Base-by-base conservation (phyloP, 1,140 invertebrate species). In the Eriosoma lanigerum region DNA sequence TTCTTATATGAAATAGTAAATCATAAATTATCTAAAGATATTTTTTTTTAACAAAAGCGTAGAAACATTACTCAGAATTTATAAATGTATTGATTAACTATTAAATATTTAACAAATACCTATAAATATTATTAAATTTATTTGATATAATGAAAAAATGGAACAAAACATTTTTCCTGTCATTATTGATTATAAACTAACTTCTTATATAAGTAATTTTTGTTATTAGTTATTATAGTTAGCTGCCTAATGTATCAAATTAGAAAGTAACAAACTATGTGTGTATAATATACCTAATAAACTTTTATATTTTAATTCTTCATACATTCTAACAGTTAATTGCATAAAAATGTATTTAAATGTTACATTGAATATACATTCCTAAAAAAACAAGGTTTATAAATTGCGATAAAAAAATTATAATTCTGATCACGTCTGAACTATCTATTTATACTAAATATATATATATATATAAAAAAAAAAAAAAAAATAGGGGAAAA, bases 1-100 rank as follows among this genome's bases (percentile, higher is more conserved):
- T 70, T 70, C 50, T 70, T 70, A n/a, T n/a, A n/a, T n/a, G n/a
- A n/a, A 50, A 70, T 70, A 46, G 66, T 19, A 8, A 50, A 50
- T 17, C 17, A 50, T 70, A 70, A 70, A 48, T 70, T 70, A 26
- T 70, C 26, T 19, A 26, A 15, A 26, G 24, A 70, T 50, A 70
- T 70, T 17, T 46, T 70, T n/a, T n/a, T n/a, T 50, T 26, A 50
- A 70, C 26, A 70, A 50, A 21, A 10, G 26, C 66, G 24, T 15
- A 70, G 66, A 70, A 70, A 50, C 50, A 70, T 70, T 70, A 19
- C 46, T 26, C 0, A 24, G 29, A 70, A 44, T 50, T 50, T 50
- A 70, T 70, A 44, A 50, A 70, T 70, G 48, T 70, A 70, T 70
- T 19, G 46, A 70, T 50, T 24, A 17, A 48, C n/a, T 26, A 68